These are phyloP conservation scores for Atherinomorus stipes DNA, from an alignment of 2,113 vertebrate genomes.

Conservation along the genomic window DNA sequence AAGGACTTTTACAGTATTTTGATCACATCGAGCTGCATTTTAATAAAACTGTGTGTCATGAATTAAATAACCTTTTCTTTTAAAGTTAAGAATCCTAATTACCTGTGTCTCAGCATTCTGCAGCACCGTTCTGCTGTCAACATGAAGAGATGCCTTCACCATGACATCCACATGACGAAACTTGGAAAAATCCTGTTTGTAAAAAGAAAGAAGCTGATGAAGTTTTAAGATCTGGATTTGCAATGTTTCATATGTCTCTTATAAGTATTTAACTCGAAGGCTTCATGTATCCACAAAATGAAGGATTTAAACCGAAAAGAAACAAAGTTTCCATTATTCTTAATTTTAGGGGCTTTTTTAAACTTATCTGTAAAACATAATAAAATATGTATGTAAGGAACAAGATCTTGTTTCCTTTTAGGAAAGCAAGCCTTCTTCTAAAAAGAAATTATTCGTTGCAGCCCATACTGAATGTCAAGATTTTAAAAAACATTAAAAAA, in stretches of 20 bases:
- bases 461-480: not conserved
- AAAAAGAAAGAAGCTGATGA: not conserved
- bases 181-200: conserved; percentile 86
- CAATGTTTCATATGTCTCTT: not conserved
- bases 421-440: too few relatives aligned
- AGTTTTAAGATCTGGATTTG: too few relatives aligned
- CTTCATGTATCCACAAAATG: not conserved
- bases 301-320: not conserved
- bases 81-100: not conserved
- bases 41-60: not conserved
- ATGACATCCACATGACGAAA: conserved; percentile 90
- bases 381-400: not conserved
- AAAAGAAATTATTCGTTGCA: not conserved
- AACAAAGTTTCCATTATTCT: not conserved
- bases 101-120: conserved; percentile 86
- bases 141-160: conserved; percentile 84
- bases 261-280: too few relatives aligned
- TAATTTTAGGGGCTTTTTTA: not conserved
- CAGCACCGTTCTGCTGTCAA: conserved; percentile 81
- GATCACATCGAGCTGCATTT: too few relatives aligned
- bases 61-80: not conserved
- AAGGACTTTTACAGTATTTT: too few relatives aligned
- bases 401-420: not conserved
- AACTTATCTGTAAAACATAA: not conserved
- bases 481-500: too few relatives aligned